These are phyloP conservation scores for Salarias fasciatus DNA, from an alignment of 2,797 vertebrate genomes.

Conservation along the genomic window DNA sequence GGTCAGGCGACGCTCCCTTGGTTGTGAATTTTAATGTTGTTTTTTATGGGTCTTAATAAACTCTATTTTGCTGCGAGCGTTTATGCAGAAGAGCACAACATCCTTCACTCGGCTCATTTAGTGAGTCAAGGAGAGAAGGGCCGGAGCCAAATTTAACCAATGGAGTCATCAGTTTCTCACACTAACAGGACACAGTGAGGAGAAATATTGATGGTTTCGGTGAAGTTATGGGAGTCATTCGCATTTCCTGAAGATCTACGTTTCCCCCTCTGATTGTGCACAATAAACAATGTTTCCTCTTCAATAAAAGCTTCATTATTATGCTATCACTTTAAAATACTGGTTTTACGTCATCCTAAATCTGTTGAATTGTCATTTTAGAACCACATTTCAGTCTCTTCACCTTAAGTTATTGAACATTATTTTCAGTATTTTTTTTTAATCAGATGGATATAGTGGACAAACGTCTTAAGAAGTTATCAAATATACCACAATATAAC, in stretches of 20 bases:
- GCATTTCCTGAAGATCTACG: conserved; percentile 3
- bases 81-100: conserved; percentile 84
- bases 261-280: neutral
- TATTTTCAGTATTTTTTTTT: no score
- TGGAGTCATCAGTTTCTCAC: conserved; percentile 65
- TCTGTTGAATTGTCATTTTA: neutral
- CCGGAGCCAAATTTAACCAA: conserved; percentile 72
- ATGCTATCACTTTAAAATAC: neutral
- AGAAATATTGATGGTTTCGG: conserved; percentile 47
- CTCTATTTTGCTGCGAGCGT: conserved; percentile 83
- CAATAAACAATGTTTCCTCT: neutral
- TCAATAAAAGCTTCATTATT: neutral
- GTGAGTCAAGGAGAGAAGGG: conserved; percentile 78
- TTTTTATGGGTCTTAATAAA: conserved; percentile 88
- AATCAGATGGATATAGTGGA: no score
- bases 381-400: no score
- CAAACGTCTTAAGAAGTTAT: no score
- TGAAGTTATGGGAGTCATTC: conserved; percentile 22
- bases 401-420: no score
- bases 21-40: conserved; percentile 87
- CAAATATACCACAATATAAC: no score
- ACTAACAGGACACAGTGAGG: conserved; percentile 52
- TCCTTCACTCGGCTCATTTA: conserved; percentile 83
- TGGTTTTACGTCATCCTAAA: no score
- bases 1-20: conserved; percentile 78